These are phyloP conservation scores for Mizuhopecten yessoensis DNA, from an alignment of 1,140 invertebrate genomes.

Conservation along the genomic window DNA sequence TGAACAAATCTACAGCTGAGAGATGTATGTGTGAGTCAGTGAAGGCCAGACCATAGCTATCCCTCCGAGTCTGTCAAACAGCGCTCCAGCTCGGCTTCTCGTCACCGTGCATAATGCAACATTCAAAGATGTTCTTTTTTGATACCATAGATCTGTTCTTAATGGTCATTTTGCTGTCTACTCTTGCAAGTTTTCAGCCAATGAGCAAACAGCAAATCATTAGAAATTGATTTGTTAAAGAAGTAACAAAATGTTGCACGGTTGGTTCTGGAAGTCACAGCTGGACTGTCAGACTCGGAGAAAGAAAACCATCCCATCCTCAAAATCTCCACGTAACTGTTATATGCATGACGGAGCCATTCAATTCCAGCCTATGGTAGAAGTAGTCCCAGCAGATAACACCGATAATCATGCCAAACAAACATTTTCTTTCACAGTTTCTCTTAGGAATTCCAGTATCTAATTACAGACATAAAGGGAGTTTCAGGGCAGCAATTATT, in stretches of 20 bases:
- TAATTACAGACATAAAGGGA: conserved; percentile 21
- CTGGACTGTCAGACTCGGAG: conserved; percentile 20
- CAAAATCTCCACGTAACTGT: conserved; percentile 32
- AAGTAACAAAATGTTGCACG: conserved; percentile 11
- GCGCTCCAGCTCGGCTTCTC: not conserved
- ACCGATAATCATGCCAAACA: conserved; percentile 14
- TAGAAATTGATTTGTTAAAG: not conserved
- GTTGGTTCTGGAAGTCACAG: not conserved
- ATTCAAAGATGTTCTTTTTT: not conserved
- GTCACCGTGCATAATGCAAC: not conserved
- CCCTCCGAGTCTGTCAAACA: conserved; percentile 31
- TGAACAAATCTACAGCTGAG: conserved; percentile 14
- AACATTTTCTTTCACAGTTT: conserved; percentile 34
- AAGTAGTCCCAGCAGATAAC: conserved; percentile 9
- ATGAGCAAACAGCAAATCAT: not conserved
- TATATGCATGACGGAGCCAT: conserved; percentile 21
- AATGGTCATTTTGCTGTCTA: not conserved
- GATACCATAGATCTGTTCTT: not conserved
- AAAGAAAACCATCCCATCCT: conserved; percentile 22
- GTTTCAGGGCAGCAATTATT: not conserved
- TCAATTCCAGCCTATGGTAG: conserved; percentile 8
- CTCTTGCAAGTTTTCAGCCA: not conserved
- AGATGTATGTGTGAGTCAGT: not conserved
- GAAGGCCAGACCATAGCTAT: conserved; percentile 7
- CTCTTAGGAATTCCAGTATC: conserved; percentile 11